Base-by-base conservation (phyloP, 2,888 invertebrate genomes). In the Atrina japonica region DNA sequence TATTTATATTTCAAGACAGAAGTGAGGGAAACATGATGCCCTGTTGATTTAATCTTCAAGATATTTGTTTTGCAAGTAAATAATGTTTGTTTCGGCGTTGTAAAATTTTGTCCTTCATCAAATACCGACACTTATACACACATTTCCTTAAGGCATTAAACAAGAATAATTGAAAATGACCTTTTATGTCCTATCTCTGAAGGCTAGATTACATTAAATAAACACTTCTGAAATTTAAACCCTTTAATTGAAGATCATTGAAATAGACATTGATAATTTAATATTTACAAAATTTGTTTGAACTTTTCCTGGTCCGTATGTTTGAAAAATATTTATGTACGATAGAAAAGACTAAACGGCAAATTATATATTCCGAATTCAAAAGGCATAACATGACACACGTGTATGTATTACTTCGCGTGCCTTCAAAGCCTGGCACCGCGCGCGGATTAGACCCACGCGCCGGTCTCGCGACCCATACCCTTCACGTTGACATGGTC, bases 211-310 rank as follows among this genome's bases (percentile, higher is more conserved):
- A 35, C 35, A 35, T 35, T 35, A 35, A 35, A 35, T 35, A 35
- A 35, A 35, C 35, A 35, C 35, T 35, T 35, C 11, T 35, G 35
- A 35, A 35, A 35, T 35, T 35, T 35, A 35, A 35, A 35, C 35
- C 35, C 35, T 7, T 35, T 35, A 5, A 35, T 11, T 5, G 35
- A 11, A 5, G 35, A 35, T 7, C 35, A 35, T 35, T 35, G 6
- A 35, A 35, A 56, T 56, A 23, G 56, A 35, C 40, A 25, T 21
- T 35, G 40, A 40, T 56, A 56, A 56, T 56, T 56, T 56, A 40
- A 56, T 56, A 56, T 56, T 56, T 56, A 40, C 40, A 35, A 16
- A 56, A 56, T 21, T 35, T 40, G 35, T 56, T 56, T 56, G 56
- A 56, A 56, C 56, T 56, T 56, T 56, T 35, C 23, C 40, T 35